These are phyloP conservation scores for Trypoxylon attenuatum DNA, from an alignment of 2,888 invertebrate species.

Conservation along the genomic window DNA sequence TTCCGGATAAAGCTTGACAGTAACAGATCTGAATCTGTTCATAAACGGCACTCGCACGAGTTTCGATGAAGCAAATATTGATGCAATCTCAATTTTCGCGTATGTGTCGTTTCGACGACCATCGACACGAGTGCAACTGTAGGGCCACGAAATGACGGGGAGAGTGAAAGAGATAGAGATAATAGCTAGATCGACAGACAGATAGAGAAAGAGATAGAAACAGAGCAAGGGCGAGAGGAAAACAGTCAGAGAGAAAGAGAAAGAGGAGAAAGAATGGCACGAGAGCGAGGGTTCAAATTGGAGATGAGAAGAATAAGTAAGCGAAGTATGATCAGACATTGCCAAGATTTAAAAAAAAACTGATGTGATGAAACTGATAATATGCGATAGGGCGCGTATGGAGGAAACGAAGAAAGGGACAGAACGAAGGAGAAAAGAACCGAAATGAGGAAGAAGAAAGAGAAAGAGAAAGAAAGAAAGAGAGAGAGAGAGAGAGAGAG, in stretches of 20 bases:
- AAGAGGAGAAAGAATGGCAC: neutral
- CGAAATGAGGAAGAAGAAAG: slow-evolving; percentile 10
- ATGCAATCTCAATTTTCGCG: too few species aligned
- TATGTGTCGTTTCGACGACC: slow-evolving; percentile 10
- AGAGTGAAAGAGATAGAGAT: slow-evolving; percentile 39
- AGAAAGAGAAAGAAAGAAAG: slow-evolving; percentile 10
- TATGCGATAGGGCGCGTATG: slow-evolving; percentile 28
- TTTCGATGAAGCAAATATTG: too few species aligned
- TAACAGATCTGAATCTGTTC: too few species aligned
- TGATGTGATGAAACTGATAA: slow-evolving; percentile 37
- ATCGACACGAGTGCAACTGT: slow-evolving; percentile 32
- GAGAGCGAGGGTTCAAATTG: slow-evolving; percentile 2
- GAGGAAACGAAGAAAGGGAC: slow-evolving; percentile 1
- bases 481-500: slow-evolving; percentile 25
- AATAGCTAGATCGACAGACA: slow-evolving; percentile 24
- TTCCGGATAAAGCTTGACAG: too few species aligned
- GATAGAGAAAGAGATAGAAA: slow-evolving; percentile 5
- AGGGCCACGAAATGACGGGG: slow-evolving; percentile 30
- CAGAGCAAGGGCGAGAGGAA: slow-evolving; percentile 9
- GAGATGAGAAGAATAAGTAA: slow-evolving; percentile 46
- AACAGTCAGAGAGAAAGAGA: slow-evolving; percentile 20
- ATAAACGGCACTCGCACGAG: too few species aligned
- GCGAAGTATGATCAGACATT: slow-evolving; percentile 49
- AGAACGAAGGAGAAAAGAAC: slow-evolving; percentile 8
- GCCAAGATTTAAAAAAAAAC: slow-evolving; percentile 45